Evolutionary conservation across 1,140 invertebrate species (phyloP), one percentile per base, ranked within the genome.

Genomic region (Caenorhabditis briggsae): DNA sequence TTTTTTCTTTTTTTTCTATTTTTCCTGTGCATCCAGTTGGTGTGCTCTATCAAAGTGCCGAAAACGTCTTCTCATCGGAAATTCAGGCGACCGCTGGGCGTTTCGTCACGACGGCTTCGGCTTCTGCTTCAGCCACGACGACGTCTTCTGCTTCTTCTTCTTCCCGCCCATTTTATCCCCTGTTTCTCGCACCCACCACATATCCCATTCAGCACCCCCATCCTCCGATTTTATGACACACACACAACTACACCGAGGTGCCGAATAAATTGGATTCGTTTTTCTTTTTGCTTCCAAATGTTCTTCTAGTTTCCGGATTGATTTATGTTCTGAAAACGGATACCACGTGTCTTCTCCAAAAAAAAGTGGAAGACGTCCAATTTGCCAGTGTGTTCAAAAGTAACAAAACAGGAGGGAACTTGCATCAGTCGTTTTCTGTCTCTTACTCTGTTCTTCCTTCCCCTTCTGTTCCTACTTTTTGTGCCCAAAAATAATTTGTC

Each of bases 151-250:
- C 70, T 78, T 70, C 64, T 70, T 46, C 59, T 61, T 23, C 59
- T 61, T 78, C 33, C 50, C 70, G 46, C 46, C 70, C 70, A 46
- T 53, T 50, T 78, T 78, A 23, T 43, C 43, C 64, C 70, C 43
- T 78, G 70, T 78, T 78, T 78, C 70, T 78, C 70, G 70, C 70
- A 78, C 70, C 70, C 70, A 78, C 70, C 70, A 78, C 70, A 78
- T 78, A 78, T 78, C 46, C 46, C 70, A 78, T 78, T 78, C 70
- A 78, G 70, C 70, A 78, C 70, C 43, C 70, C 70, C 70, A 48
- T 46, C 70, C 70, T n/a, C 70, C 70, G 70, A 78, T 78, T 78
- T 78, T 78, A 78, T 78, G 70, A 78, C 70, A 78, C 70, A 78
- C 43, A 78, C 70, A 78, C 70, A 78, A 14, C 12, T n/a, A 50